Percentiles rank a stretch among this genome's conserved stretches.
Conservation (phyloP, 2,888 invertebrate genomes). For the Agonopterix alstromeriana region DNA sequence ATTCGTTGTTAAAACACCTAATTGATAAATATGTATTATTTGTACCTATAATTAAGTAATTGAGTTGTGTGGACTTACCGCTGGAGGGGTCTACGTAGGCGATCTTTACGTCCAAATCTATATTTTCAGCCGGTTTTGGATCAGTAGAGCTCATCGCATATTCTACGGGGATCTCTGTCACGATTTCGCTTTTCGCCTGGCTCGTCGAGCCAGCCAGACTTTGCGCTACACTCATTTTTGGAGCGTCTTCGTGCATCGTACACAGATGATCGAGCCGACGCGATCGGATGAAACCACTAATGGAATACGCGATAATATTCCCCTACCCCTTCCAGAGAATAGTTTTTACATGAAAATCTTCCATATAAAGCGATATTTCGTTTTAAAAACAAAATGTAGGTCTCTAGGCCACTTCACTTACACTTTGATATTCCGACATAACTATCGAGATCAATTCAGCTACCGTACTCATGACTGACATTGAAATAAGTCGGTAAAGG, state of each 20-base stretch:
- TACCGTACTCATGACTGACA: conserved; percentile 80
- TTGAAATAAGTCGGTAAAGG: conserved; percentile 76
- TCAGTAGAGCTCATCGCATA: conserved; percentile 63
- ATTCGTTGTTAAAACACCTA: not conserved
- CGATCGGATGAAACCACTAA: conserved; percentile 43
- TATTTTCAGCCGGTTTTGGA: conserved; percentile 65
- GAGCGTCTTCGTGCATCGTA: conserved; percentile 83
- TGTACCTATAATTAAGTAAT: not conserved
- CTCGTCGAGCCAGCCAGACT: conserved; percentile 80
- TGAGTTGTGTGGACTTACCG: conserved; percentile 58
- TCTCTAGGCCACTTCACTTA: conserved; percentile 93
- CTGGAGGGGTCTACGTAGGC: conserved; percentile 77
- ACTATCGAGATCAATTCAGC: conserved; percentile 82
- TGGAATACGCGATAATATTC: conserved; percentile 39
- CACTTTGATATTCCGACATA: conserved; percentile 86
- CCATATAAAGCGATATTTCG: conserved; percentile 44
- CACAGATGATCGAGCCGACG: conserved; percentile 60
- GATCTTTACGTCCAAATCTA: conserved; percentile 79
- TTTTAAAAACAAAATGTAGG: conserved; percentile 82
- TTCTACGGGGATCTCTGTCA: conserved; percentile 60
- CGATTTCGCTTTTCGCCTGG: conserved; percentile 65
- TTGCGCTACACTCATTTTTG: conserved; percentile 81
- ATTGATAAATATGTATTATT: not conserved
- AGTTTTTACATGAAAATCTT: conserved; percentile 79
- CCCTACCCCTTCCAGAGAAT: conserved; percentile 54